Percentiles rank a stretch among this genome's conserved stretches.
Conservation (phyloP, 2,113 vertebrate genomes). For the Bubo bubo region DNA sequence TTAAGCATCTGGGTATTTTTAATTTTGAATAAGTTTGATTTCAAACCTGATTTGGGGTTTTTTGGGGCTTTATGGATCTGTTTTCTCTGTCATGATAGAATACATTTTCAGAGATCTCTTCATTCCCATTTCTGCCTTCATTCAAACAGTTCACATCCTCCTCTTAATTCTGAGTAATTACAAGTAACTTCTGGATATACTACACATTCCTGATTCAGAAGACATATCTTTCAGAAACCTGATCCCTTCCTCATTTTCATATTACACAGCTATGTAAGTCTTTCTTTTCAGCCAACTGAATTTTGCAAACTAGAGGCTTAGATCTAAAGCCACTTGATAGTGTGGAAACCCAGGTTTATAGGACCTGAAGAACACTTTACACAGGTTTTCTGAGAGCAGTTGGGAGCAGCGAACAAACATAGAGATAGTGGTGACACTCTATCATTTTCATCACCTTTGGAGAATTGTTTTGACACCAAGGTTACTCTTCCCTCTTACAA, state of each 20-base stretch:
- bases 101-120: not conserved
- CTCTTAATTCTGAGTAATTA: not conserved
- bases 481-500: not conserved
- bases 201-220: not conserved
- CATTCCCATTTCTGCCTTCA: not conserved
- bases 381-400: not conserved
- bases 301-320: not conserved
- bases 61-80: not conserved
- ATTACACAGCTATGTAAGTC: not conserved
- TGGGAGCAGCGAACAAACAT: not conserved
- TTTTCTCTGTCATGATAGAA: not conserved
- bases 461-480: not conserved
- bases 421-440: not conserved
- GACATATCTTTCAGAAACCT: not conserved
- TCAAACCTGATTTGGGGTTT: not conserved
- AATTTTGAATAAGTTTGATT: not conserved
- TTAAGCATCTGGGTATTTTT: not conserved
- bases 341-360: not conserved
- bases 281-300: not conserved
- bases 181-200: not conserved
- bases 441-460: not conserved
- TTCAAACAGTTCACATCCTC: not conserved
- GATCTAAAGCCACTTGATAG: not conserved
- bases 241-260: not conserved
- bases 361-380: not conserved